Conservation (phyloP, 2,888 invertebrate species). For the Orthosia gracilis region DNA sequence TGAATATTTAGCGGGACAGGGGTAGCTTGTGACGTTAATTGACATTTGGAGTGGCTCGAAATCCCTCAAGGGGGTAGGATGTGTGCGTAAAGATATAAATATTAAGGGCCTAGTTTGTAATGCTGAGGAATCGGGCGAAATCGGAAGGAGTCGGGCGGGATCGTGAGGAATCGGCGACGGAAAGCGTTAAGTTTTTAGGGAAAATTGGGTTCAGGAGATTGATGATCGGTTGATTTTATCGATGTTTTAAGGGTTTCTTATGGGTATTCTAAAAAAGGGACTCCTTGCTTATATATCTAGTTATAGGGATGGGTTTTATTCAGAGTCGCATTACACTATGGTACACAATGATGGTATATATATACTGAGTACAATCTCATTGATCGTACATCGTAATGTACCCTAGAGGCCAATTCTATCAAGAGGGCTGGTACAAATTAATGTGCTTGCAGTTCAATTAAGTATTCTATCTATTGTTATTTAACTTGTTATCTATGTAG, state of each 20-base stretch:
- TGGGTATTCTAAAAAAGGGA: constrained; percentile 7
- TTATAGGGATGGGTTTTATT: neutral
- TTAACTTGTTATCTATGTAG: neutral
- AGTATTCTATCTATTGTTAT: neutral
- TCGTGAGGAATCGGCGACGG: constrained; percentile 22
- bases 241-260: constrained; percentile 28
- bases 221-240: constrained; percentile 42
- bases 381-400: neutral
- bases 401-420: neutral
- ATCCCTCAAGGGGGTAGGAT: constrained; percentile 61
- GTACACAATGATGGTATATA: too few relatives aligned
- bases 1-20: constrained; percentile 64
- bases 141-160: constrained; percentile 10
- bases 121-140: constrained; percentile 23
- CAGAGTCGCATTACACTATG: too few relatives aligned
- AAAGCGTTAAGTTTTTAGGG: constrained; percentile 41
- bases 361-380: too few relatives aligned
- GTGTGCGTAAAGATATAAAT: constrained; percentile 58
- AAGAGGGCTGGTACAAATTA: neutral
- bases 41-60: constrained; percentile 69
- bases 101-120: constrained; percentile 59
- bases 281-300: neutral
- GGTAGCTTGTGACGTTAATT: constrained; percentile 69
- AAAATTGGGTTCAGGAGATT: constrained; percentile 46
- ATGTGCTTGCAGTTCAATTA: neutral